Evolutionary conservation across 1,140 invertebrate species (phyloP).

Genomic region (Apocrypta bakeri): DNA sequence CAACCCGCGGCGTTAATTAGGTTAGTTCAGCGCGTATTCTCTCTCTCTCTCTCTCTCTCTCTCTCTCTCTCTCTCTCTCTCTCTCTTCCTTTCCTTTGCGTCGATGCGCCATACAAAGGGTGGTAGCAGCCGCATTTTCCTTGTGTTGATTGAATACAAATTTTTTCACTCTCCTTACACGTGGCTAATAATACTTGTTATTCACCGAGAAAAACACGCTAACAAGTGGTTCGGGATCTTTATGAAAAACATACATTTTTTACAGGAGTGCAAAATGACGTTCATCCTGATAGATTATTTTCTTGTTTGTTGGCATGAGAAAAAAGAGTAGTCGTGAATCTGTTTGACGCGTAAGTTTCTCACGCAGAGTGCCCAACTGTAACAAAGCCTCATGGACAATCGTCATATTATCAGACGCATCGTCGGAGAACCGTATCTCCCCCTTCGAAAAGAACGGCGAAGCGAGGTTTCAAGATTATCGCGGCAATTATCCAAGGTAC

Average conservation of each 20-base stretch:
- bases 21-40: constrained; percentile 20
- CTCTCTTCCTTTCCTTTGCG: not conserved
- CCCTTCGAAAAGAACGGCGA: constrained; percentile 1
- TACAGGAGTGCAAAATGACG: not conserved
- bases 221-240: too few species aligned
- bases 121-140: not conserved
- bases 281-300: not conserved
- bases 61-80: not conserved
- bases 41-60: not conserved
- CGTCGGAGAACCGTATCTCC: not conserved
- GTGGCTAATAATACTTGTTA: too few species aligned
- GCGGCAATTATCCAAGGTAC: constrained; percentile 22
- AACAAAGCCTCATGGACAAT: constrained; percentile 8
- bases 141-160: not conserved
- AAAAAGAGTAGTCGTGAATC: not conserved
- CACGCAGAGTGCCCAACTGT: not conserved
- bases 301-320: not conserved
- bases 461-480: constrained; percentile 19
- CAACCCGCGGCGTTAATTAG: constrained; percentile 46
- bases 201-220: too few species aligned
- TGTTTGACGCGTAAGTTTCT: not conserved
- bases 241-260: not conserved
- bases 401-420: not conserved
- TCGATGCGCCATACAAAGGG: not conserved
- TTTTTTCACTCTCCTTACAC: not conserved